Conservation (phyloP, 2,888 invertebrate species). For the Cerastoderma edule region DNA sequence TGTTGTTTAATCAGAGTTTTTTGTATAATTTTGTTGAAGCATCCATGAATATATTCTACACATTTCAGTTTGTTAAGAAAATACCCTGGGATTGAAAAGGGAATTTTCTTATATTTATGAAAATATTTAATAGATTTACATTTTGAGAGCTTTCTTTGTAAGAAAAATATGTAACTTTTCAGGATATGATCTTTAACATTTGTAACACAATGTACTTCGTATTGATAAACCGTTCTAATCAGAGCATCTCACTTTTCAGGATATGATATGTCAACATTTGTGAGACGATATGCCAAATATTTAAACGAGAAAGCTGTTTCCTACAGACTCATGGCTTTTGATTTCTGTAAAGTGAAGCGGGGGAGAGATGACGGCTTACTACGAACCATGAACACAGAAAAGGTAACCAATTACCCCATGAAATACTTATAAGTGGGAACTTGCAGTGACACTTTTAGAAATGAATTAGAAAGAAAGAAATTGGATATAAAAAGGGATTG, state of each 20-base stretch:
- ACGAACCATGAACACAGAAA: slow-evolving; percentile 98
- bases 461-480: too few species aligned
- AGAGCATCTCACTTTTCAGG: slow-evolving; percentile 86
- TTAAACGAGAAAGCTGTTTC: slow-evolving; percentile 99
- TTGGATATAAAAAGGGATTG: too few species aligned
- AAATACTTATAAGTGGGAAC: too few species aligned
- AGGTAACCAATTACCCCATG: slow-evolving; percentile 84
- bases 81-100: too few species aligned
- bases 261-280: slow-evolving; percentile 99
- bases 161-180: slow-evolving; percentile 68
- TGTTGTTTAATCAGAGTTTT: too few species aligned
- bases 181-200: slow-evolving; percentile 99
- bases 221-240: slow-evolving; percentile 84
- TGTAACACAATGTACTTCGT: slow-evolving; percentile 99
- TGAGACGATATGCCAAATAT: slow-evolving; percentile 99
- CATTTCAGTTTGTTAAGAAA: too few species aligned
- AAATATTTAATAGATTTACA: too few species aligned
- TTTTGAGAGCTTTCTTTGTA: background rate
- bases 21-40: too few species aligned
- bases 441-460: too few species aligned
- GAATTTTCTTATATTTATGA: too few species aligned
- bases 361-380: slow-evolving; percentile 99
- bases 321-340: slow-evolving; percentile 99
- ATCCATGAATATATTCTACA: too few species aligned
- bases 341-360: slow-evolving; percentile 99